A percentile compares a stretch with the other conserved stretches of the same genome.
phyloP scores from a whole-genome alignment of 2,113 vertebrate species.

The Narcine bancroftii region DNA sequence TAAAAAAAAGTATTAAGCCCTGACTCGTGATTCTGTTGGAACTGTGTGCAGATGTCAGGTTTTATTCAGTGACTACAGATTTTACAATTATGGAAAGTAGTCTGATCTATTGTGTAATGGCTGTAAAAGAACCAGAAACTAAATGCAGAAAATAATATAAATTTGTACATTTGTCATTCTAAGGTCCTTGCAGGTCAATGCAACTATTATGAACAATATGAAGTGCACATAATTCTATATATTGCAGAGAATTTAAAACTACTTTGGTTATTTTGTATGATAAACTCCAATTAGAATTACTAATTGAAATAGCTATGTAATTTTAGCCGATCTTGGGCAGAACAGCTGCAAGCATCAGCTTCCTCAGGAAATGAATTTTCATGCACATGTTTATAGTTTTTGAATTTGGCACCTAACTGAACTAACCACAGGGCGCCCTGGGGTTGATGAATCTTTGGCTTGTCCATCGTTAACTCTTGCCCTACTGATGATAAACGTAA shows the following conservation, averaged over 20 bases:
- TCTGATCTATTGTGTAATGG: neutral
- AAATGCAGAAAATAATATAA: neutral
- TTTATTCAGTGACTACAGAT: neutral
- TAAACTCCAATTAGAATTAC: conserved; percentile 30
- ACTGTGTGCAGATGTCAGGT: neutral
- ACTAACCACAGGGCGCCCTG: neutral
- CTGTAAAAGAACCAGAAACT: neutral
- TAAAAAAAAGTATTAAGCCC: neutral
- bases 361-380: conserved; percentile 31
- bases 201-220: neutral
- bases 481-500: neutral
- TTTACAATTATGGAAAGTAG: neutral
- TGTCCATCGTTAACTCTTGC: neutral
- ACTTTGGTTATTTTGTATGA: neutral
- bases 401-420: conserved; percentile 15
- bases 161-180: neutral
- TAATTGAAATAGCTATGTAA: neutral
- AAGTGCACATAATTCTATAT: neutral
- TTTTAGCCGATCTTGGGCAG: neutral
- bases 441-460: neutral
- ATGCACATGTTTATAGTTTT: conserved; percentile 1
- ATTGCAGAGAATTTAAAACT: neutral
- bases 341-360: neutral
- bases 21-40: neutral
- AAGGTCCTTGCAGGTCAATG: neutral